Evolutionary conservation across 2,888 invertebrate genomes (phyloP).

Genomic region (Cerastis leucographa): DNA sequence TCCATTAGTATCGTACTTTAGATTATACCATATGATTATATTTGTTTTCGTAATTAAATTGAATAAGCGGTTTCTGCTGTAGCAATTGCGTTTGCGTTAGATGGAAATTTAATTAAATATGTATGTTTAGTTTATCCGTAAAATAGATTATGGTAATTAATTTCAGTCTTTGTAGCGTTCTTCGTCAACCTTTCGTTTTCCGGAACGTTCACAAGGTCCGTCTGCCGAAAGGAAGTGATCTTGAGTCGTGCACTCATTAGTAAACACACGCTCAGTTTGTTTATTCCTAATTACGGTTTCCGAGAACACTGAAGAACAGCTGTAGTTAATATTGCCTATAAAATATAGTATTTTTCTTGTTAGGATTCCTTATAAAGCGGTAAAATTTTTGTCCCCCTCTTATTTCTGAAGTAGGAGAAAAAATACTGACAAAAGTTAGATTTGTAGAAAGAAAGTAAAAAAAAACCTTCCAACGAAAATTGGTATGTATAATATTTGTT

Average conservation of each 20-base stretch:
- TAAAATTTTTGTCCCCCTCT: too few relatives aligned
- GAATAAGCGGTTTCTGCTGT: conserved; percentile 70
- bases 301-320: conserved; percentile 4
- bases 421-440: too few relatives aligned
- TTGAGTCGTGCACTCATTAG: conserved; percentile 23
- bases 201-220: conserved; percentile 31
- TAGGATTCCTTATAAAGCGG: too few relatives aligned
- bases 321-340: not conserved
- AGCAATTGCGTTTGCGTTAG: conserved; percentile 65
- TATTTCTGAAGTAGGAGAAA: too few relatives aligned
- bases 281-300: not conserved
- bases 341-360: not conserved
- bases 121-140: conserved; percentile 35
- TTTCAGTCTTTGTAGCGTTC: conserved; percentile 35
- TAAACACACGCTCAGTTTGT: conserved; percentile 31
- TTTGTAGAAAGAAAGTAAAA: too few relatives aligned
- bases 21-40: conserved; percentile 74
- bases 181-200: conserved; percentile 29
- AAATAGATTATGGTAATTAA: conserved; percentile 39
- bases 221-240: conserved; percentile 31
- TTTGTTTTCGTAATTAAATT: conserved; percentile 78
- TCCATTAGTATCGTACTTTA: conserved; percentile 80
- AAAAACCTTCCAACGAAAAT: too few relatives aligned
- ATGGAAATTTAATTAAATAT: conserved; percentile 55
- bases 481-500: too few relatives aligned